Percentiles rank a stretch among this genome's conserved stretches.
These are phyloP conservation scores for Drosophila kohkoa DNA, from an alignment of 1,140 invertebrate species.

Conservation along the genomic window DNA sequence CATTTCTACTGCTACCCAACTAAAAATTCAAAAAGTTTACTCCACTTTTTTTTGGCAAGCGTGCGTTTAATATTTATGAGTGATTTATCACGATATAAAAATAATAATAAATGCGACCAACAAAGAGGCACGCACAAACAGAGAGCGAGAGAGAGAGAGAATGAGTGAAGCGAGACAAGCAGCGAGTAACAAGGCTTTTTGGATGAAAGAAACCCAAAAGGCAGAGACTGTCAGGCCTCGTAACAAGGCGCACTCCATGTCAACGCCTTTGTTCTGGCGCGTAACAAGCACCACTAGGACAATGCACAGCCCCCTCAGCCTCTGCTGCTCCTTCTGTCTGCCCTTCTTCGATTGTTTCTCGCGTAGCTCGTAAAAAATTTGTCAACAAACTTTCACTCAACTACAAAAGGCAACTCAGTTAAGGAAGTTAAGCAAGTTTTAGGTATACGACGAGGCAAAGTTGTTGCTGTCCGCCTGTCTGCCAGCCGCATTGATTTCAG, in stretches of 20 bases:
- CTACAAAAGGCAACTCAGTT: conserved; percentile 31
- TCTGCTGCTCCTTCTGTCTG: neutral
- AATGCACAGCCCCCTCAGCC: conserved; percentile 3
- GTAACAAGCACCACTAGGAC: conserved; percentile 62
- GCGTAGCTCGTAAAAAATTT: conserved; percentile 69
- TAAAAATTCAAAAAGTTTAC: conserved; percentile 68
- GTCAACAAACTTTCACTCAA: conserved; percentile 57
- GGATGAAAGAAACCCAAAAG: neutral
- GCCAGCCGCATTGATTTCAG: conserved; percentile 5
- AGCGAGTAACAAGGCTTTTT: conserved; percentile 24
- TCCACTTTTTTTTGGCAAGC: conserved; percentile 52
- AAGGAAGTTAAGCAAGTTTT: conserved; percentile 15
- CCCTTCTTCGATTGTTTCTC: conserved; percentile 34
- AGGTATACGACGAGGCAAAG: neutral
- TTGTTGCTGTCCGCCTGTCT: neutral
- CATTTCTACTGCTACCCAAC: conserved; percentile 16
- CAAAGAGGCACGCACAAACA: conserved; percentile 50
- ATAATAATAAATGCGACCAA: conserved; percentile 81
- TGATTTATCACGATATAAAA: conserved; percentile 84
- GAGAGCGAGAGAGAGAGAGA: conserved; percentile 1
- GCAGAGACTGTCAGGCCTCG: neutral
- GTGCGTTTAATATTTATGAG: conserved; percentile 84
- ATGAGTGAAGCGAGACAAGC: neutral
- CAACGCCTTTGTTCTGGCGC: conserved; percentile 55
- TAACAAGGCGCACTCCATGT: conserved; percentile 46